Evolutionary conservation across 2,888 invertebrate species (phyloP).

Genomic region (Latrodectus hesperus): DNA sequence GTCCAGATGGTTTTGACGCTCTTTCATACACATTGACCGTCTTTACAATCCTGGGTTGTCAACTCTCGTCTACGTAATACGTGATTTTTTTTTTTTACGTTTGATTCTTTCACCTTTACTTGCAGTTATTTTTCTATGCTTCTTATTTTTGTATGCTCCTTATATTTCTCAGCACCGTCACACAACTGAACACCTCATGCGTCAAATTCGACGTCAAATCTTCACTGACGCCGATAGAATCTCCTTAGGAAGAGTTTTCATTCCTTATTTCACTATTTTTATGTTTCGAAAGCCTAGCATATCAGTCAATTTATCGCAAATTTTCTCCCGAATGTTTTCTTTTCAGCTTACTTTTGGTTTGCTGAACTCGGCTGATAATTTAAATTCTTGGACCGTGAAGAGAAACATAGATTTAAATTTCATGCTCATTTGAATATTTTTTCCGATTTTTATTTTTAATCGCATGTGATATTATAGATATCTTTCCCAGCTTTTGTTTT

Average conservation of each 20-base stretch:
- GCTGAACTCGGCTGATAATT: neutral
- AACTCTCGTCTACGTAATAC: neutral
- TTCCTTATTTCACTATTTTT: conserved; percentile 8
- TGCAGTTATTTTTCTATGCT: conserved; percentile 13
- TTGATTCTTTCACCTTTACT: conserved; percentile 29
- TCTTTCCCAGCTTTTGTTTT: neutral
- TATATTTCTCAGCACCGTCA: conserved; percentile 44
- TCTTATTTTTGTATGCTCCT: conserved; percentile 35
- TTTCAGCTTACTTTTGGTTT: conserved; percentile 6
- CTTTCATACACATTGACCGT: conserved; percentile 33
- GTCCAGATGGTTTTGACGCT: conserved; percentile 37
- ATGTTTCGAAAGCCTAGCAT: neutral
- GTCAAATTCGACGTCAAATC: conserved; percentile 52
- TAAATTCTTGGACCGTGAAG: neutral
- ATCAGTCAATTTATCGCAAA: conserved; percentile 14
- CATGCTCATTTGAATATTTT: neutral
- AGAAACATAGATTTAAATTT: conserved; percentile 4
- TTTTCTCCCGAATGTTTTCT: neutral
- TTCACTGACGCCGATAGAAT: conserved; percentile 13
- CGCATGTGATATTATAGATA: too few species aligned
- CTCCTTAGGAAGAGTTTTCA: conserved; percentile 7
- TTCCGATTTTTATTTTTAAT: neutral
- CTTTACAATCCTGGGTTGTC: conserved; percentile 20
- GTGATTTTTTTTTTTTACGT: conserved; percentile 9
- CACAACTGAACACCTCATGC: conserved; percentile 57